Conservation (phyloP, 2,888 invertebrate species). For the Caenorhabditis japonica region DNA sequence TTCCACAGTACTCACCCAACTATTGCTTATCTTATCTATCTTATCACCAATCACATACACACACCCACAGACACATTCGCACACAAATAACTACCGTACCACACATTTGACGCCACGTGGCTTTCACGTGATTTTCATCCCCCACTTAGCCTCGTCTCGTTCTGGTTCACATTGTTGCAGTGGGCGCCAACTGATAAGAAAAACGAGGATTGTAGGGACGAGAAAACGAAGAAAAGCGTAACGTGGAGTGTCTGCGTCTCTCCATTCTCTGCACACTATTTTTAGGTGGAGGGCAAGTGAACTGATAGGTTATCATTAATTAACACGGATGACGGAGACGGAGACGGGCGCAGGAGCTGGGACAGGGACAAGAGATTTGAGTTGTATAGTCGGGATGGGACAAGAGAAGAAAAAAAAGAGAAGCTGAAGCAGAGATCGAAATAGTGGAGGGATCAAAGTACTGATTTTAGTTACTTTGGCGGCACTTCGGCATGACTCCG, state of each 20-base stretch:
- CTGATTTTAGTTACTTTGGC: too few species aligned
- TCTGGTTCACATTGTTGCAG: slow-evolving; percentile 22
- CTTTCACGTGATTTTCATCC: slow-evolving; percentile 20
- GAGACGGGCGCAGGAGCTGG: too few species aligned
- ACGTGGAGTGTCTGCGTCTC: slow-evolving; percentile 20
- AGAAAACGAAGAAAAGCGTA: slow-evolving; percentile 15
- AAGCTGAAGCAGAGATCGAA: too few species aligned
- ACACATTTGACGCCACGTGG: slow-evolving; percentile 14
- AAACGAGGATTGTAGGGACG: not conserved
- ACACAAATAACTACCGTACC: too few species aligned
- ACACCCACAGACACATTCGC: too few species aligned
- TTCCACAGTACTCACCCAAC: too few species aligned
- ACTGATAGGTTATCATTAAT: too few species aligned
- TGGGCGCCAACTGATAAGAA: slow-evolving; percentile 11
- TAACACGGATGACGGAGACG: too few species aligned
- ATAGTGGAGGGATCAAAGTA: not conserved
- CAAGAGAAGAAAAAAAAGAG: not conserved
- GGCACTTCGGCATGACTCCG: too few species aligned
- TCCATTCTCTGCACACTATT: not conserved
- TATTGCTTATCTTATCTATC: too few species aligned
- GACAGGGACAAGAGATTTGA: not conserved
- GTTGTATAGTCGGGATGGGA: not conserved
- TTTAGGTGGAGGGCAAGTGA: slow-evolving; percentile 13
- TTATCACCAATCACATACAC: too few species aligned
- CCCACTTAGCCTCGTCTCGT: slow-evolving; percentile 6